phyloP scores from a whole-genome alignment of 2,797 vertebrate genomes.

The Alcedo atthis region DNA sequence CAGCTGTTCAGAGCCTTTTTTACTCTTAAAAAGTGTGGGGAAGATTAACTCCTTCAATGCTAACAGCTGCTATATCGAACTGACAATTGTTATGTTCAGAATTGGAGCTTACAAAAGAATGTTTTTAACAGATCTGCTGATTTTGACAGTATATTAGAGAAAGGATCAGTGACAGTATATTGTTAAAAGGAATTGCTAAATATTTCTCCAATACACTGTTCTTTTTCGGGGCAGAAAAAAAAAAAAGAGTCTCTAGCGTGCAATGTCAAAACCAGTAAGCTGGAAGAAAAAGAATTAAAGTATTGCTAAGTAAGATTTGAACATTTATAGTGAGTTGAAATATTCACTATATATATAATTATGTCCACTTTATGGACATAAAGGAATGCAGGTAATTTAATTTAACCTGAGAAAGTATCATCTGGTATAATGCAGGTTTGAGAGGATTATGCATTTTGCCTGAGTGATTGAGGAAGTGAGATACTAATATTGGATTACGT shows the following conservation, averaged over 20 bases:
- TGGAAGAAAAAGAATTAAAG: neutral
- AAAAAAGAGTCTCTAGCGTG: neutral
- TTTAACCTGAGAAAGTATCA: slow-evolving; percentile 20
- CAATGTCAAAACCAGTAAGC: neutral
- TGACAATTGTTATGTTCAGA: neutral
- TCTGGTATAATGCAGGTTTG: slow-evolving; percentile 11
- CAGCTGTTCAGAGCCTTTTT: slow-evolving; percentile 77
- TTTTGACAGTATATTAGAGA: slow-evolving; percentile 7
- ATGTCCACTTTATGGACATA: neutral
- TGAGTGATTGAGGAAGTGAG: neutral
- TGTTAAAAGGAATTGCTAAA: neutral
- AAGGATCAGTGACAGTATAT: neutral
- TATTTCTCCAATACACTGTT: neutral
- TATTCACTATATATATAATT: too few species aligned
- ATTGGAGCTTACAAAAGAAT: neutral
- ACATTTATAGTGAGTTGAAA: neutral
- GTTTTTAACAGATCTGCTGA: neutral
- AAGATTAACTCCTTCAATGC: slow-evolving; percentile 72
- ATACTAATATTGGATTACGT: neutral
- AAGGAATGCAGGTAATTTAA: slow-evolving; percentile 23
- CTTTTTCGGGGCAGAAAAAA: neutral
- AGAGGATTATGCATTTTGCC: slow-evolving; percentile 26
- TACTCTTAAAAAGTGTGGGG: slow-evolving; percentile 47
- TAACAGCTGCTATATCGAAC: slow-evolving; percentile 47
- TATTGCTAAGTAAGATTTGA: neutral